Base-by-base conservation (phyloP, 1,140 invertebrate genomes). In the Protaetia brevitarsis region DNA sequence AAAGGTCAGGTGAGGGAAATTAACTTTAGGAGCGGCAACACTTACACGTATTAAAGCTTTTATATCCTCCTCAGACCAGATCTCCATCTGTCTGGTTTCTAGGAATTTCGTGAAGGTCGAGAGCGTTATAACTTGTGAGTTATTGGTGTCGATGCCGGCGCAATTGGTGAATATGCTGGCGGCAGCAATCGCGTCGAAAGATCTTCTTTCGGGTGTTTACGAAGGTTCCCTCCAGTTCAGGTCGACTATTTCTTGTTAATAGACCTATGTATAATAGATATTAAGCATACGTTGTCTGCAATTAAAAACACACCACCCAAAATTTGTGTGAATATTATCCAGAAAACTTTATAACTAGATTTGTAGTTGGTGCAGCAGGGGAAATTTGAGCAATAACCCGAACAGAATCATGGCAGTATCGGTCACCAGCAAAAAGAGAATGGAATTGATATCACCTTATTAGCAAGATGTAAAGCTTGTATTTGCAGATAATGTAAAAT, bases 51-150 rank as follows among this genome's bases (percentile, higher is more conserved):
- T 89, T 37, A 94, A 84, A 30, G 85, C 82, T 72, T 86, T 87
- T n/a, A 94, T 85, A 77, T 94, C 87, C 6, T 89, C 85, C 70
- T 94, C 91, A 27, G 86, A 87, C 67, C 88, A 84, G 13, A 87
- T 85, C 75, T 95, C 93, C 75, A 91, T 88, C 74, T 96, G 94
- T 71, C 93, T 86, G 0, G 91, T 92, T 76, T 89, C 88, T 34
- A 95, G 83, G 79, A 97, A 96, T 76, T 93, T 92, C 0, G 87
- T 86, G 61, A 96, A 89, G 16, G 92, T 92, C 0, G 88, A 85
- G 34, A 93, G 75, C 0, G 91, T 90, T 19, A 97, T 86, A 19
- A 93, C 90, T 79, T 91, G 84, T n/a, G 90, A 90, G 73, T 89
- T 88, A 2, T 88, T 89, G 0, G 90, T 90, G 72, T 94, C 91